Base-by-base conservation (phyloP, 2,113 vertebrate genomes). In the Desmodus rotundus region DNA sequence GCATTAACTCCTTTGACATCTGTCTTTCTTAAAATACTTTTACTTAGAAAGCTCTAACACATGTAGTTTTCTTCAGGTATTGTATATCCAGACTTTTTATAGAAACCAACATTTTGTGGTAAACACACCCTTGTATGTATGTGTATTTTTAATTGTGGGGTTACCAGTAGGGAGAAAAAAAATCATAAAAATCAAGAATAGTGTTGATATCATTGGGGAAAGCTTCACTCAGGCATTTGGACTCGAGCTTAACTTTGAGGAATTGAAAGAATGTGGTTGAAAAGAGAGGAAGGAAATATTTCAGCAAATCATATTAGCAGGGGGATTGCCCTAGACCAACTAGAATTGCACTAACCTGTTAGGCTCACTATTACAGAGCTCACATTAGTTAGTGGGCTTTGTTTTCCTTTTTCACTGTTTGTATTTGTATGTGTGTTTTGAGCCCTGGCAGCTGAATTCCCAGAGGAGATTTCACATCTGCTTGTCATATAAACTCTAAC, bases 1-100 rank as follows among this genome's bases (percentile, higher is more conserved):
- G 81, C 94, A 96, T 68, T 74, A 97, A 72, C 76, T 97, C 94
- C 94, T 96, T 94, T 96, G 96, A 97, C 63, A 84, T 26, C 28
- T 97, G 95, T 98, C 95, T 93, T 89, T 96, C 58, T 80, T 63
- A 77, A 87, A 77, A 94, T 24, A 93, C 7, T 96, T 89, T 99
- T 98, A 99, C 82, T 99, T 78, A 98, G 98, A 98, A 99, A 99
- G 50, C 99, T 98, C 95, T 98, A 98, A 97, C 99, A 99, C 99
- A 99, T 99, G 98, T 99, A 99, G 68, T 99, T 99, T 93, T 99
- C 99, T 20, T 99, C 98, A 82, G 99, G 99, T 12, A 99, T 97
- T 0, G 87, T 96, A 96, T 99, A 99, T 90, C 99, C 99, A 97
- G 99, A 99, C 98, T 99, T 99, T 92, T 99, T 99, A 95, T 99